Evolutionary conservation across 2,113 vertebrate genomes (phyloP), one percentile per base, ranked within the genome.

Genomic region (Siphamia tubifer): DNA sequence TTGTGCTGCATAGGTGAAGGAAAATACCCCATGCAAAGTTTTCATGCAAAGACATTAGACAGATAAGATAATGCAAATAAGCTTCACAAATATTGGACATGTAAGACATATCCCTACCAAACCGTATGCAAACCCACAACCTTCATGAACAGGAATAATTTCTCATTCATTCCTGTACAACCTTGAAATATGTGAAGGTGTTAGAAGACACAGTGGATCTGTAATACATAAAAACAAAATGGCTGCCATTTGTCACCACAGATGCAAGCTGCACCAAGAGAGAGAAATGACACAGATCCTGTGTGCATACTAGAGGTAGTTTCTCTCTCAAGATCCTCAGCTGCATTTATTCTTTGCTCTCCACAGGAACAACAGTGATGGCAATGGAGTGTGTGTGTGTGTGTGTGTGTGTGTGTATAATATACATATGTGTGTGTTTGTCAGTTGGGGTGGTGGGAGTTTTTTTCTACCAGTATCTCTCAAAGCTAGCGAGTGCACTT

Each of bases 191-290:
- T 38, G 23, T 32, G 20, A 53, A 8, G 1, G 7, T 47, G 6
- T 39, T 39, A 47, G 44, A 12, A 19, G 7, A 40, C 10, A 27
- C 24, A 25, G 39, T 21, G 47, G 36, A 53, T 64, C 20, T 74
- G 62, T 78, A 49, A 82, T 83, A 55, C 58, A 68, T 72, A 16
- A 68, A 60, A 76, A 78, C 77, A 82, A 82, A 86, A 80, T 68
- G 65, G 72, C 80, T 84, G 65, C 53, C 67, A 66, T 55, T 68
- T 27, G 28, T 84, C 60, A 72, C 43, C 31, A 61, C 6, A 40
- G 44, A 52, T 52, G 53, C 38, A 32, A 19, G 31, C 69, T 38
- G 53, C 32, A 63, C 25, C 35, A 38, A 55, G 54, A 61, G 42
- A 68, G 28, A 43, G 28, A 44, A 34, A 16, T 19, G 5, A 32